Evolutionary conservation across 2,113 vertebrate genomes (phyloP), one percentile per base, ranked within the genome.

Genomic region (Hypocryptadius cinnamomeus): DNA sequence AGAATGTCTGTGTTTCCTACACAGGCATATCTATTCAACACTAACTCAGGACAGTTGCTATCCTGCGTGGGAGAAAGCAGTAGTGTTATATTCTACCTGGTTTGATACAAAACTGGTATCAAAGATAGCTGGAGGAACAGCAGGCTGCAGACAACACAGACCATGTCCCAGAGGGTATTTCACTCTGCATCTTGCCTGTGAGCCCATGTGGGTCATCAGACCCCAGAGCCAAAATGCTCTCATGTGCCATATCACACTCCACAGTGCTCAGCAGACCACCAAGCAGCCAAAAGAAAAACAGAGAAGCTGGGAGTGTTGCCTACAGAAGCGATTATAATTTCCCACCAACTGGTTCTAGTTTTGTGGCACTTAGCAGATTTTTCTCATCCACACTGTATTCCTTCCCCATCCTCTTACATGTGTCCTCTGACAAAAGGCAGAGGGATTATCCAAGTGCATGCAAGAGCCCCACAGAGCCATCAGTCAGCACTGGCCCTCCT

Each of bases 201-300:
- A 84, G 83, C 35, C 14, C 12, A 14, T 4, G 13, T 28, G 42
- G 63, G 42, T 54, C 54, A 48, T 4, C 33, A 66, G 48, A 66
- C 22, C n/a, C n/a, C 15, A 42, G 11, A 71, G 79, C 22, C 70
- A 54, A 54, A 80, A 47, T 2, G 8, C 8, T 63, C 40, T 37
- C 3, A 0, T 15, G 20, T 51, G 65, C 44, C 37, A 0, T 25
- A 44, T 40, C 42, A 18, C 5, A 19, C 30, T 27, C 50, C 3
- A 33, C 27, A 73, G 63, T 6, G 66, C 66, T 51, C 56, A 74
- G 28, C 10, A 37, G 20, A 16, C 28, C 7, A 16, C 60, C 3
- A 8, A 87, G 31, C 60, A 84, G 64, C n/a, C 83, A 70, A 50
- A 89, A 73, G 12, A 35, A 24, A 40, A 89, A 19, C 22, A 39